Percentiles rank a stretch among this genome's conserved stretches.
These are phyloP conservation scores for Neotoma lepida DNA, from an alignment of 2,113 vertebrate genomes.

Conservation along the genomic window DNA sequence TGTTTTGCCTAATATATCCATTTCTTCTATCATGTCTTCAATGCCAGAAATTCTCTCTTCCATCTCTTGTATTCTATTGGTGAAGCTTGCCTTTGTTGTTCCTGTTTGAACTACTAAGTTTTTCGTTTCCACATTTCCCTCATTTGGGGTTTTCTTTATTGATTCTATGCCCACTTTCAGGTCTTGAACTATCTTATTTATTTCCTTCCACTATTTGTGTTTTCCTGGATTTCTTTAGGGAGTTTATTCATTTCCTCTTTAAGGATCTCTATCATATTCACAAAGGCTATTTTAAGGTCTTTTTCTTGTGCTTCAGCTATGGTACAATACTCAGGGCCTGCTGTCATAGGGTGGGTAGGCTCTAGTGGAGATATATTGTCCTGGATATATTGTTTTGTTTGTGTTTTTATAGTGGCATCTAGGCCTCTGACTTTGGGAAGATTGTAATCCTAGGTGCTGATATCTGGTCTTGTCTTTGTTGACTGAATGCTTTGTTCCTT, in stretches of 20 bases:
- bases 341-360: not conserved
- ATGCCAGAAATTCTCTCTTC: not conserved
- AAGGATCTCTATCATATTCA: not conserved
- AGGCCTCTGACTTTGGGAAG: not conserved
- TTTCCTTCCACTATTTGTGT: not conserved
- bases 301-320: not conserved
- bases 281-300: not conserved
- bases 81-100: not conserved
- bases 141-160: not conserved
- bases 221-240: not conserved
- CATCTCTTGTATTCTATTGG: not conserved
- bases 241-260: not conserved
- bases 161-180: not conserved
- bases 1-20: not conserved
- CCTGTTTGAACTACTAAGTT: not conserved
- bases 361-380: not conserved
- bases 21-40: not conserved
- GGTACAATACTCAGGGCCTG: not conserved
- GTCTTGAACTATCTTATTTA: not conserved
- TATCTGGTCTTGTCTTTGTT: not conserved
- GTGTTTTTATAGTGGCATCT: not conserved
- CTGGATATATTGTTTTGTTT: not conserved
- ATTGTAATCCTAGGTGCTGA: not conserved
- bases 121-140: not conserved
- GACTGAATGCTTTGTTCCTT: not conserved